These are phyloP conservation scores for Gorsachius magnificus DNA, from an alignment of 2,797 vertebrate species.

Conservation along the genomic window DNA sequence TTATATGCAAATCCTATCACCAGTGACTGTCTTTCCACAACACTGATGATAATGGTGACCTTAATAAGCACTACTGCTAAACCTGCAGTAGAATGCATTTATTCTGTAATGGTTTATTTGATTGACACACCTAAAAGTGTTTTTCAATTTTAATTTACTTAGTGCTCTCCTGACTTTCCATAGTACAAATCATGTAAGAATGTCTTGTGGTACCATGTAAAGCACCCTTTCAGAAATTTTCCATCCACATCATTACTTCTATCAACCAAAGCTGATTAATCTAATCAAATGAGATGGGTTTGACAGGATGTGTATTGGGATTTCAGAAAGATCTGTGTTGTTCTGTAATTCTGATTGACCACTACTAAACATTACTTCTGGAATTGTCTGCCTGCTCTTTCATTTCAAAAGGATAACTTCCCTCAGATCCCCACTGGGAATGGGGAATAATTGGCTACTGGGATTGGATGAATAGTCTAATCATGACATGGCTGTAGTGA, in stretches of 20 bases:
- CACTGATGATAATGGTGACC: neutral
- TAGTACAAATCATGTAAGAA: neutral
- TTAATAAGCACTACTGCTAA: neutral
- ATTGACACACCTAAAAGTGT: neutral
- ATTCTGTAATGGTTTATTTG: neutral
- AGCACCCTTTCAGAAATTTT: neutral
- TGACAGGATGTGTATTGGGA: neutral
- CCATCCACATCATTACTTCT: neutral
- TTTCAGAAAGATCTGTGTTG: neutral
- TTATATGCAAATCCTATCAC: neutral
- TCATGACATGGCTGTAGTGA: neutral
- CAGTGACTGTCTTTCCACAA: neutral
- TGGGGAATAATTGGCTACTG: neutral
- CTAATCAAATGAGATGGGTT: neutral
- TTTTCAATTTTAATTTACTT: neutral
- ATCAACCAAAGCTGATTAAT: neutral
- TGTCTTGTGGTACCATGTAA: neutral
- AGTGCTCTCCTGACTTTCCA: neutral
- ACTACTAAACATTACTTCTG: neutral
- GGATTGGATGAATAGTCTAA: neutral
- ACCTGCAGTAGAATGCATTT: neutral
- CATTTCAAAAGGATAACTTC: neutral
- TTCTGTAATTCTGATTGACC: neutral
- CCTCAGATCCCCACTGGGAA: neutral
- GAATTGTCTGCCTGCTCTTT: neutral